Conservation (phyloP, 1,140 invertebrate species). For the Rhagoletis zephyria region DNA sequence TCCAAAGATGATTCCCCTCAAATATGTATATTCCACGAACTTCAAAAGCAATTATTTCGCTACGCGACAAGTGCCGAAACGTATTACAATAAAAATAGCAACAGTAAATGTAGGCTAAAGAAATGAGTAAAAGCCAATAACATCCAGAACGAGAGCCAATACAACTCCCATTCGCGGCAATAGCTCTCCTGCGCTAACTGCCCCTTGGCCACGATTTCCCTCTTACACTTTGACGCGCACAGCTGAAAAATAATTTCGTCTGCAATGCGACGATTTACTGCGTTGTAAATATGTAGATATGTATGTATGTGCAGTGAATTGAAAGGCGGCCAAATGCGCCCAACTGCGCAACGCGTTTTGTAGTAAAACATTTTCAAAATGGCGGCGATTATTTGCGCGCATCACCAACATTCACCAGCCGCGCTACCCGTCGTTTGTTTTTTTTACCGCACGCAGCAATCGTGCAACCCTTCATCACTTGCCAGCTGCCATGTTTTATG, state of each 20-base stretch:
- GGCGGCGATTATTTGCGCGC: conserved; percentile 10
- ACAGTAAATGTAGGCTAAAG: not conserved
- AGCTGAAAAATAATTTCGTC: conserved; percentile 39
- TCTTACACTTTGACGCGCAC: not conserved
- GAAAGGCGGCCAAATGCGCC: conserved; percentile 21
- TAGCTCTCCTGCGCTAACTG: not conserved
- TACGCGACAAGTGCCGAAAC: not conserved
- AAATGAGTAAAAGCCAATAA: not conserved
- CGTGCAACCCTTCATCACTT: not conserved
- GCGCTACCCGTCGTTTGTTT: not conserved
- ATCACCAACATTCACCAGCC: not conserved
- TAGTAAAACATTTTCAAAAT: not conserved
- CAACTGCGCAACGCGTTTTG: not conserved
- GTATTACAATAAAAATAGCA: not conserved
- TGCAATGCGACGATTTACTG: conserved; percentile 8
- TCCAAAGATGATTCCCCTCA: too few relatives aligned
- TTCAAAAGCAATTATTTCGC: not conserved
- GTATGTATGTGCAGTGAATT: conserved; percentile 1
- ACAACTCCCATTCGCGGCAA: not conserved
- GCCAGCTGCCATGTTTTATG: not conserved
- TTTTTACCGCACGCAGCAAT: not conserved
- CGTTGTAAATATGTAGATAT: not conserved
- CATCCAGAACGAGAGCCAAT: not conserved
- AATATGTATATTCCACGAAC: too few relatives aligned
- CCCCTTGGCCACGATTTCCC: not conserved